These are phyloP conservation scores for Ennomos quercinarius DNA, from an alignment of 2,888 invertebrate species.

Conservation along the genomic window DNA sequence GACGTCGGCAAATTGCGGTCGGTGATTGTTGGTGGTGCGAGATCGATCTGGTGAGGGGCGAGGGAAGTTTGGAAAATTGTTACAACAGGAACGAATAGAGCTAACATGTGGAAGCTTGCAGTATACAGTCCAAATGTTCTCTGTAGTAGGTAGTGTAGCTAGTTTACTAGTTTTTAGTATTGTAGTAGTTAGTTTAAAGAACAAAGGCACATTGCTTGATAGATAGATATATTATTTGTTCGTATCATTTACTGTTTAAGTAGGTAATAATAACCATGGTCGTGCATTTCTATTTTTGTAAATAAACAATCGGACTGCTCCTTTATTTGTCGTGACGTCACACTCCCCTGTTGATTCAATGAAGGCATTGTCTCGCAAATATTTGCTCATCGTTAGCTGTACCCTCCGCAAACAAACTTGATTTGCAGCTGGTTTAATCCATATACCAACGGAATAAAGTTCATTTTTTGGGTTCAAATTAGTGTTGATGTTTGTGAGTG, in stretches of 20 bases:
- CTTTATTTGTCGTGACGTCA: slow-evolving; percentile 49
- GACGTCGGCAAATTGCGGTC: slow-evolving; percentile 45
- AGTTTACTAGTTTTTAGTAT: too few species aligned
- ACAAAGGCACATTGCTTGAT: too few species aligned
- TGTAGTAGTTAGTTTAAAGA: too few species aligned
- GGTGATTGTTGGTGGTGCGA: slow-evolving; percentile 42
- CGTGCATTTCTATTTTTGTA: neutral
- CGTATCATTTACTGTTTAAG: too few species aligned
- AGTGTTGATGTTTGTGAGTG: slow-evolving; percentile 1
- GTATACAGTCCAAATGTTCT: too few species aligned
- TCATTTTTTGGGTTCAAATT: slow-evolving; percentile 9
- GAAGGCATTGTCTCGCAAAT: slow-evolving; percentile 63
- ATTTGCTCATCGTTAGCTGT: slow-evolving; percentile 70
- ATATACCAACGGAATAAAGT: slow-evolving; percentile 27
- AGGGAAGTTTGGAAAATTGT: slow-evolving; percentile 2
- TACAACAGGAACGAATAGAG: neutral
- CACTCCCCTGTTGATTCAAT: slow-evolving; percentile 61
- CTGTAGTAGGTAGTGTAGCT: too few species aligned
- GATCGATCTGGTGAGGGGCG: slow-evolving; percentile 30
- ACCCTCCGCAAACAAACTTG: slow-evolving; percentile 23
- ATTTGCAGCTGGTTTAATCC: slow-evolving; percentile 29
- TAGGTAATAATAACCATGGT: too few species aligned
- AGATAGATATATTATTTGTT: too few species aligned
- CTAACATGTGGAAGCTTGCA: too few species aligned
- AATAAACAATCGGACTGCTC: slow-evolving; percentile 38